phyloP scores from a whole-genome alignment of 2,888 invertebrate genomes.

The Zaprionus obscuricornis region DNA sequence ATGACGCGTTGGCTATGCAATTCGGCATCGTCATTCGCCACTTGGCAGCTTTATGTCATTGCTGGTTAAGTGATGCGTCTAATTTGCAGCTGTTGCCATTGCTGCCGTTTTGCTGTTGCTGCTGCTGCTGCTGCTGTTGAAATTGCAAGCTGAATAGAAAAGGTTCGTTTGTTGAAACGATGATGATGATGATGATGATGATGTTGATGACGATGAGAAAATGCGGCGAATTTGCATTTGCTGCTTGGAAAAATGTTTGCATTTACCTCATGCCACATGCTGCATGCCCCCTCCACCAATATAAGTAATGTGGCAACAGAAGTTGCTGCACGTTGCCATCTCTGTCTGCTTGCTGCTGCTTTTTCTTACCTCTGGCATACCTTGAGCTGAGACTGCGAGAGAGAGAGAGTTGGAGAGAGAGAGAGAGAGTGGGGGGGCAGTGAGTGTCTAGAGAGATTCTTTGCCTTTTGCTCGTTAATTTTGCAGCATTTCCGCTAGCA shows the following conservation, averaged over 20 bases:
- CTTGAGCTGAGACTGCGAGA: too few species aligned
- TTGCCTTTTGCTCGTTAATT: constrained; percentile 72
- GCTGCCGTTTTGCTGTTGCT: constrained; percentile 1
- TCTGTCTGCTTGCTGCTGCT: constrained; percentile 55
- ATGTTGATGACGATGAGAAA: constrained; percentile 4
- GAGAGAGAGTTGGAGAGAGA: too few species aligned
- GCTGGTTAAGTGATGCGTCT: constrained; percentile 78
- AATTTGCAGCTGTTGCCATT: constrained; percentile 72
- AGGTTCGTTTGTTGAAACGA: too few species aligned
- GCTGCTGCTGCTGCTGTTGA: constrained; percentile 3
- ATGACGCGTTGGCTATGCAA: neutral
- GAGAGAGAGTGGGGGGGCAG: too few species aligned
- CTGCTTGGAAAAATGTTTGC: constrained; percentile 59
- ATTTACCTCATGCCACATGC: constrained; percentile 41
- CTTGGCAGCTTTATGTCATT: constrained; percentile 77
- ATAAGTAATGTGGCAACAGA: constrained; percentile 31
- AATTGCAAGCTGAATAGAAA: too few species aligned
- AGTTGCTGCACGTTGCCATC: constrained; percentile 3
- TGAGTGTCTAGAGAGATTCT: too few species aligned
- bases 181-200: neutral
- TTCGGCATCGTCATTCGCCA: constrained; percentile 49
- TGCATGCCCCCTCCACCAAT: constrained; percentile 13
- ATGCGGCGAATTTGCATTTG: constrained; percentile 48
- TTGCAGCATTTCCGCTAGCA: constrained; percentile 77
- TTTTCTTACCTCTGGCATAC: too few species aligned